Conservation (phyloP, 2,888 invertebrate genomes). For the Neoitamus cyanurus region DNA sequence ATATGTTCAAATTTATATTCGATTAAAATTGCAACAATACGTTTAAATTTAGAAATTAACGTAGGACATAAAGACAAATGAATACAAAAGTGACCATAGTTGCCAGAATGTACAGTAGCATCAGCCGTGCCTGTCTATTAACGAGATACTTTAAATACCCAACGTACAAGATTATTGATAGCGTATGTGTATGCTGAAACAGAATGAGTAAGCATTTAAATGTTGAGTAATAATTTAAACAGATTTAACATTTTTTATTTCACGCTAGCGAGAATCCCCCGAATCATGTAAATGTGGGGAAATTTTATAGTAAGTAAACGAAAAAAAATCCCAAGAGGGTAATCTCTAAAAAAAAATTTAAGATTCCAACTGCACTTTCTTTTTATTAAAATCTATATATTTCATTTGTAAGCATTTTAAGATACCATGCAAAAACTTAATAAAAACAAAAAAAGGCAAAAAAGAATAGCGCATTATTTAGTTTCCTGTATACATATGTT, state of each 20-base stretch:
- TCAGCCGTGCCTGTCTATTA: background rate
- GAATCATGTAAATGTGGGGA: background rate
- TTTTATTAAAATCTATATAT: background rate
- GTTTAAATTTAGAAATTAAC: too few species aligned
- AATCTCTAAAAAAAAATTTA: background rate
- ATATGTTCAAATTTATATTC: background rate
- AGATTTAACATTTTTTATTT: background rate
- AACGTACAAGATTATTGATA: background rate
- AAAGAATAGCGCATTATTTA: conserved; percentile 20
- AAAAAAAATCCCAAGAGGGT: background rate
- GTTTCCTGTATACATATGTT: conserved; percentile 22
- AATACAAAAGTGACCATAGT: background rate
- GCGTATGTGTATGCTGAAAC: background rate
- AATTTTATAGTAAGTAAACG: background rate
- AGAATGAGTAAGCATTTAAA: background rate
- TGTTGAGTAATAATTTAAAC: background rate
- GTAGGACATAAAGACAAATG: background rate
- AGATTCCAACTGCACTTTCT: conserved; percentile 15
- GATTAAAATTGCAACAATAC: too few species aligned
- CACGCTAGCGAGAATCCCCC: background rate
- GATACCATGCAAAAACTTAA: background rate
- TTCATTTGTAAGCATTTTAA: conserved; percentile 12
- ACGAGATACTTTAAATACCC: background rate
- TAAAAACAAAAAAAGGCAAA: conserved; percentile 10
- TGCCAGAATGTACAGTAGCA: background rate